phyloP scores from a whole-genome alignment of 2,888 invertebrate genomes.

The Scaptomyza polygonia region DNA sequence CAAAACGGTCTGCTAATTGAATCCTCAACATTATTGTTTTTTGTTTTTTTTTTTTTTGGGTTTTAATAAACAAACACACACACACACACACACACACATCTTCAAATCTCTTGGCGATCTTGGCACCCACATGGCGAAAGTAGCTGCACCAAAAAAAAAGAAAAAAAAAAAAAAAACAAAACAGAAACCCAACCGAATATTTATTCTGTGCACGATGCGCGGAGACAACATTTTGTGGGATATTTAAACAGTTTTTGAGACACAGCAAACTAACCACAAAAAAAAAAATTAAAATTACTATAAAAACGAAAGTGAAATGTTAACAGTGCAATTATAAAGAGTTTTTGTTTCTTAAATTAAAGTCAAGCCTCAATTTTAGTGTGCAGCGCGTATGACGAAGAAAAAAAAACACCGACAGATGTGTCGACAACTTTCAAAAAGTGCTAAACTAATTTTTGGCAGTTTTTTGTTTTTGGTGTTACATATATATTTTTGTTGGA shows the following conservation, averaged over 20 bases:
- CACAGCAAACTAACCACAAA: conserved; percentile 4
- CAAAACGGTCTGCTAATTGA: conserved; percentile 50
- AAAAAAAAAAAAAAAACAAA: conserved; percentile 13
- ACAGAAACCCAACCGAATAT: conserved; percentile 54
- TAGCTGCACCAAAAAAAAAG: conserved; percentile 27
- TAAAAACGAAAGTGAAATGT: conserved; percentile 76
- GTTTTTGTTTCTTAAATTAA: conserved; percentile 68
- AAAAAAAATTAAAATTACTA: conserved; percentile 22
- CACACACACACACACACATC: conserved; percentile 8
- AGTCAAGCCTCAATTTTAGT: conserved; percentile 51
- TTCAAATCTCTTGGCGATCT: conserved; percentile 8
- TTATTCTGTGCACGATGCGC: conserved; percentile 77
- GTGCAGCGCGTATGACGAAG: conserved; percentile 67
- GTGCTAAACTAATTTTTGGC: conserved; percentile 71
- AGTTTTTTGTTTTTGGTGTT: conserved; percentile 24
- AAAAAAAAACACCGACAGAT: conserved; percentile 6
- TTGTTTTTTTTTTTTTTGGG: not conserved
- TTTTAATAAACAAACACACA: not conserved
- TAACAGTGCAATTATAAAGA: conserved; percentile 79
- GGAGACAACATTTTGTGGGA: conserved; percentile 59
- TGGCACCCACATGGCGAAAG: conserved; percentile 74
- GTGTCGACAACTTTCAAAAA: conserved; percentile 70
- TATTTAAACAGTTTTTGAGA: conserved; percentile 54
- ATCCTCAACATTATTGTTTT: conserved; percentile 31
- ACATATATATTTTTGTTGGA: conserved; percentile 6